Conservation (phyloP, 2,797 vertebrate genomes). For the Mus minutoides region DNA sequence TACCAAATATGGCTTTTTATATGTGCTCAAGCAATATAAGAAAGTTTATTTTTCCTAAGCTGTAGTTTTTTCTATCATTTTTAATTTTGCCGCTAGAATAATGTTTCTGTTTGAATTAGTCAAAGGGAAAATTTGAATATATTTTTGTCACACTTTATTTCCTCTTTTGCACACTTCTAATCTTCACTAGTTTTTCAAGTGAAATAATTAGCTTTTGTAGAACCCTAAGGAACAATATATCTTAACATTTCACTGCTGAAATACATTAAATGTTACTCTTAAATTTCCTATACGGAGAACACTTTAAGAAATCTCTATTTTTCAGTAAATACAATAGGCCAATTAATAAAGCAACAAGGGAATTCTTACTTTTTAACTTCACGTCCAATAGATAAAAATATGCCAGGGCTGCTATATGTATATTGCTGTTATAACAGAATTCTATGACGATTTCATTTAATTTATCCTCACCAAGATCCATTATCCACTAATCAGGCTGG, state of each 20-base stretch:
- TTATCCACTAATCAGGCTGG: background rate
- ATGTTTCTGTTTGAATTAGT: constrained; percentile 22
- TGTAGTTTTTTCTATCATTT: constrained; percentile 17
- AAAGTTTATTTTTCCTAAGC: background rate
- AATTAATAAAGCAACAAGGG: background rate
- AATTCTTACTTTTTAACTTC: constrained; percentile 26
- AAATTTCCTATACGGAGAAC: background rate
- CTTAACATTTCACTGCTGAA: background rate
- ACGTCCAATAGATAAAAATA: background rate
- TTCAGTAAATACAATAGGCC: constrained; percentile 8
- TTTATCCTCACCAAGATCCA: constrained; percentile 25
- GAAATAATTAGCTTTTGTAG: background rate
- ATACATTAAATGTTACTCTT: background rate
- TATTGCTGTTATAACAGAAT: constrained; percentile 25
- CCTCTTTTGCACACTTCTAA: background rate
- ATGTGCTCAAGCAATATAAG: background rate
- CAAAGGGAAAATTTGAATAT: background rate
- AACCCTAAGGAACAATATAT: background rate
- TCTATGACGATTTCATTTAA: constrained; percentile 22
- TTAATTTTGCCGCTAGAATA: constrained; percentile 36
- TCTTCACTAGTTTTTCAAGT: background rate
- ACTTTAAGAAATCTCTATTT: background rate
- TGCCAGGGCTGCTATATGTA: background rate
- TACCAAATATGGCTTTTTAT: background rate
- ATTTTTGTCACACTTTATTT: background rate